Conservation (phyloP, 2,888 invertebrate genomes). For the Drosophila infuscata region DNA sequence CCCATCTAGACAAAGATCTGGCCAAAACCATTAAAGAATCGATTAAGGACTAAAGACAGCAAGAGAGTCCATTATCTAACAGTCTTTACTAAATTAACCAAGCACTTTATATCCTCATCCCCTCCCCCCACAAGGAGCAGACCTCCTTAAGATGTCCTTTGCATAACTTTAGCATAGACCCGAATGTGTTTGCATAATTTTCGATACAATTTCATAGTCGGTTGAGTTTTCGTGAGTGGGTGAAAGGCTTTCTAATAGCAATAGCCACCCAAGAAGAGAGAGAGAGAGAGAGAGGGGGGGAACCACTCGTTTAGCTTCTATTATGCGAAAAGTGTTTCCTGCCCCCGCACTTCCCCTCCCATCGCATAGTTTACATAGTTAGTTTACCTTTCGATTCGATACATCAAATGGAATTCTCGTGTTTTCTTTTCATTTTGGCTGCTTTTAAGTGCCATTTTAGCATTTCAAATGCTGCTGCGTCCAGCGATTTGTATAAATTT, state of each 20-base stretch:
- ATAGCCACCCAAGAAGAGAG: constrained; percentile 31
- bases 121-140: background rate
- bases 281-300: background rate
- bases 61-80: background rate
- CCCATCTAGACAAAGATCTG: background rate
- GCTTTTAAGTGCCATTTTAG: constrained; percentile 82
- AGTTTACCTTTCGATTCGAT: constrained; percentile 45
- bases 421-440: constrained; percentile 84
- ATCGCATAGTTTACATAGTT: constrained; percentile 76
- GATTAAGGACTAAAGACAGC: constrained; percentile 23
- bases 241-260: constrained; percentile 75
- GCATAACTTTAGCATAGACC: constrained; percentile 78
- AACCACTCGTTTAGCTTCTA: constrained; percentile 17
- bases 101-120: background rate
- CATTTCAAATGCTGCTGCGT: constrained; percentile 73
- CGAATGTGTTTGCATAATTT: constrained; percentile 72
- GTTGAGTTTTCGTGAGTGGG: constrained; percentile 64
- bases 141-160: constrained; percentile 58
- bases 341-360: background rate
- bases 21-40: constrained; percentile 19
- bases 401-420: constrained; percentile 81
- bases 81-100: constrained; percentile 23
- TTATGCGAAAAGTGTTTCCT: constrained; percentile 64
- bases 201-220: constrained; percentile 84
- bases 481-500: constrained; percentile 79